These are phyloP conservation scores for Coregonus sp. DNA, from an alignment of 2,797 vertebrate species.

Conservation along the genomic window DNA sequence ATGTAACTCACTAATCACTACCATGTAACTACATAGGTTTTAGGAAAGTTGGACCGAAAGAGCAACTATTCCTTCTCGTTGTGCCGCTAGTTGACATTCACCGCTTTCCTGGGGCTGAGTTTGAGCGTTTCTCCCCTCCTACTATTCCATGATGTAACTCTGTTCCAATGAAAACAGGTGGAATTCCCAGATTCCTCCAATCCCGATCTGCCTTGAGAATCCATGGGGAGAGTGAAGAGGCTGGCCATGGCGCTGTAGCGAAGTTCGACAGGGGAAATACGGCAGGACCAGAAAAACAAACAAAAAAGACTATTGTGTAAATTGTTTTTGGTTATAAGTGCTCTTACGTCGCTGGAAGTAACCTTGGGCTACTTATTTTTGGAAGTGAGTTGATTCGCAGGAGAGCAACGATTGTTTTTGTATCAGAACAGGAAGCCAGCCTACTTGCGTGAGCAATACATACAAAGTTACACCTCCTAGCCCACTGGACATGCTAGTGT, in stretches of 20 bases:
- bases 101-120: no score
- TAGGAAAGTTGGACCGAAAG: not conserved
- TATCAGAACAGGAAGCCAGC: conserved; percentile 1
- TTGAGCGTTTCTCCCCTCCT: conserved; percentile 50
- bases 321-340: not conserved
- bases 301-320: not conserved
- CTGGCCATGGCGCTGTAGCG: conserved; percentile 50
- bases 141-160: conserved; percentile 57
- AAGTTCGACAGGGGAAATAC: conserved; percentile 40
- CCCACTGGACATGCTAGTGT: conserved; percentile 18
- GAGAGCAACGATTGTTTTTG: not conserved
- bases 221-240: conserved; percentile 11
- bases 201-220: conserved; percentile 46
- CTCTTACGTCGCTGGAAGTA: not conserved
- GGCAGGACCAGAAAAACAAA: conserved; percentile 47
- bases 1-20: no score
- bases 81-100: not conserved
- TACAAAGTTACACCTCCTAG: conserved; percentile 30
- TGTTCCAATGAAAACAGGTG: conserved; percentile 79
- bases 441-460: conserved; percentile 1
- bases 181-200: conserved; percentile 71
- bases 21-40: not conserved
- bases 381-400: not conserved
- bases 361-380: not conserved
- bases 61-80: not conserved